Evolutionary conservation across 23 tunicate species (phyloP), one percentile per base, ranked within the genome.

Genomic region (Pegea sp.): DNA sequence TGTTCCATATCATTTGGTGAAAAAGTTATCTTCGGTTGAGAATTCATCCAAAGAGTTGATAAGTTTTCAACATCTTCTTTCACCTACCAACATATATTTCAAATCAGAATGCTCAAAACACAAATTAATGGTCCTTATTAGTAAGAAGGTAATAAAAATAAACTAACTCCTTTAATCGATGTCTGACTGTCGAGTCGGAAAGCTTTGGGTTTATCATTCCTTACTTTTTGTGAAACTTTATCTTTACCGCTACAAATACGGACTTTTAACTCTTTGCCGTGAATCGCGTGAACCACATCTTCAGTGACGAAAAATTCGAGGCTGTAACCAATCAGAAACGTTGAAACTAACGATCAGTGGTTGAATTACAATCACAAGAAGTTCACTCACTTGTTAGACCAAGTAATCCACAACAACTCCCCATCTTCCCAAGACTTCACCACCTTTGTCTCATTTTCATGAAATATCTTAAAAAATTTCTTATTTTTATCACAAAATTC

Each of bases 341-440:
- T n/a, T n/a, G n/a, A n/a, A n/a, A n/a, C n/a, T n/a, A n/a, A n/a
- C n/a, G n/a, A n/a, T n/a, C n/a, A n/a, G n/a, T n/a, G n/a, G n/a
- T n/a, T n/a, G n/a, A n/a, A n/a, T n/a, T n/a, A n/a, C n/a, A n/a
- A n/a, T n/a, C n/a, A n/a, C n/a, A 0, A 16, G 16, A 56, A 16
- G 18, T 26, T 16, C n/a, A 5, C 33, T 54, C 34, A 79, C 93
- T 57, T 65, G 59, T 73, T 70, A 57, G 68, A 70, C 95, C 95
- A 84, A 3, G 95, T 77, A n/a, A 84, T 70, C 95, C 95, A 84
- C 24, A 68, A 38, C 23, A 29, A 33, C 31, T 57, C 23, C 0
- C 95, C 95, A 68, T 84, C 95, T 29, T 73, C 81, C 95, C 95
- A 84, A 0, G 95, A 73, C 51, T 74, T 84, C 31, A 84, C 76